A percentile compares a stretch with the other conserved stretches of the same genome.
phyloP scores from a whole-genome alignment of 1,140 invertebrate genomes.

The Agrypnia vestita region DNA sequence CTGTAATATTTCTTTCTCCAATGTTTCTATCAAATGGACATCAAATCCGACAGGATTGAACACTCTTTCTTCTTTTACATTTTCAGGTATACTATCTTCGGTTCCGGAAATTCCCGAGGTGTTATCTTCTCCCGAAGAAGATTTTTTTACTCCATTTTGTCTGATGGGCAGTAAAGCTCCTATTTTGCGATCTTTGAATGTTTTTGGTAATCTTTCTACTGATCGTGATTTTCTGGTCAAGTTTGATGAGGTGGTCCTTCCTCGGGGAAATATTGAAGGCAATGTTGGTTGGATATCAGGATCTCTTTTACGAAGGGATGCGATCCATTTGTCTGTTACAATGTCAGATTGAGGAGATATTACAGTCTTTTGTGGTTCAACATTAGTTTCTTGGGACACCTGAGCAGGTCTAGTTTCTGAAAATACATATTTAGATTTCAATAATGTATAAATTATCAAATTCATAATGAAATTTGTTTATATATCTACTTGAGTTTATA shows the following conservation, averaged over 20 bases:
- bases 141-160: constrained; percentile 51
- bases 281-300: constrained; percentile 79
- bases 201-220: constrained; percentile 71
- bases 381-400: constrained; percentile 43
- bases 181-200: constrained; percentile 61
- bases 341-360: constrained; percentile 65
- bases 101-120: constrained; percentile 62
- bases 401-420: constrained; percentile 48
- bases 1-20: constrained; percentile 96
- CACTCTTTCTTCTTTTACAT: constrained; percentile 68
- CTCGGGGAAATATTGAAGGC: constrained; percentile 74
- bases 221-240: constrained; percentile 72
- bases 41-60: constrained; percentile 86
- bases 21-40: constrained; percentile 84
- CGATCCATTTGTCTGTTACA: constrained; percentile 75
- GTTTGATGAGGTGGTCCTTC: constrained; percentile 66
- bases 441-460: too few species aligned
- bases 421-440: constrained; percentile 6
- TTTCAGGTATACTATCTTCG: constrained; percentile 66
- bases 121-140: constrained; percentile 53
- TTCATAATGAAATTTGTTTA: too few species aligned
- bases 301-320: constrained; percentile 76
- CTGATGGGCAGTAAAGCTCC: constrained; percentile 62
- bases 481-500: too few species aligned
- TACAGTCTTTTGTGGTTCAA: constrained; percentile 60